phyloP scores from a whole-genome alignment of 2,113 vertebrate species.

The Spermophilus dauricus region DNA sequence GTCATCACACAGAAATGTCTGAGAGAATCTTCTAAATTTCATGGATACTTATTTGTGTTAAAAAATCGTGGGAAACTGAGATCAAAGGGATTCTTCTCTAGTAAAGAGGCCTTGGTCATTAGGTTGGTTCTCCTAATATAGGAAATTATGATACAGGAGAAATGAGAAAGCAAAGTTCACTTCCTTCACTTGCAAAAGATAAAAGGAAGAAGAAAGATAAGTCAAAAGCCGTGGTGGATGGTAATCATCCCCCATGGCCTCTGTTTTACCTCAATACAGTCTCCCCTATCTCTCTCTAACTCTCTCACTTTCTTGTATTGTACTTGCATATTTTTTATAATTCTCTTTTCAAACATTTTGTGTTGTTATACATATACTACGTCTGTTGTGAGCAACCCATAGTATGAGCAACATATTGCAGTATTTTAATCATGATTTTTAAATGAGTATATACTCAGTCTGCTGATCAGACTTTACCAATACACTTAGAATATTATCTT shows the following conservation, averaged over 20 bases:
- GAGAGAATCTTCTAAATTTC: background rate
- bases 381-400: background rate
- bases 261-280: background rate
- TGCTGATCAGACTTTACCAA: background rate
- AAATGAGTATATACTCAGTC: background rate
- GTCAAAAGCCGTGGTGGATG: too few relatives aligned
- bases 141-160: background rate
- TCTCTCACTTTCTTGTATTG: background rate
- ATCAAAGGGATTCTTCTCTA: background rate
- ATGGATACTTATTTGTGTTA: background rate
- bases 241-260: background rate
- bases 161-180: background rate
- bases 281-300: too few relatives aligned
- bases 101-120: background rate
- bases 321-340: background rate
- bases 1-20: background rate
- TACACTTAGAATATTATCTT: background rate
- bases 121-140: background rate
- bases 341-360: background rate
- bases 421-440: background rate
- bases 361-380: background rate
- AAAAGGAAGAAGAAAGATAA: background rate
- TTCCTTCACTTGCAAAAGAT: background rate
- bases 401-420: background rate
- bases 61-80: background rate